These are phyloP conservation scores for Coreius guichenoti DNA, from an alignment of 2,797 vertebrate genomes.

Conservation along the genomic window DNA sequence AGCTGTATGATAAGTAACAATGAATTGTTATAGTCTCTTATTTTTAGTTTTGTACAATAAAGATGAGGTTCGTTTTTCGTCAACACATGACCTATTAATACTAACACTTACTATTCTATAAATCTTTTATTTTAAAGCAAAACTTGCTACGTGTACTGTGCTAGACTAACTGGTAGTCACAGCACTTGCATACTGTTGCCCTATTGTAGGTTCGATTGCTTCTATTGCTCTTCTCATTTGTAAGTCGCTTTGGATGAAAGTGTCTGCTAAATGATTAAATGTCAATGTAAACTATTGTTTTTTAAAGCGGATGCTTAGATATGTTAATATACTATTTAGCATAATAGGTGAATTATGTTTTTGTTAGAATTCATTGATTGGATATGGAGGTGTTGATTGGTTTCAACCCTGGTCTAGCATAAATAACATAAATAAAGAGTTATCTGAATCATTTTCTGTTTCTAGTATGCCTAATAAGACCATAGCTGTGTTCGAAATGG, in stretches of 20 bases:
- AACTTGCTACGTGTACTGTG: neutral
- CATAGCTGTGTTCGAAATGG: too few species aligned
- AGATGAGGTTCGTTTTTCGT: neutral
- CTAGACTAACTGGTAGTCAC: neutral
- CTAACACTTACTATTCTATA: neutral
- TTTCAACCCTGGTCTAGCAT: too few species aligned
- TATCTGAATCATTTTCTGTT: neutral
- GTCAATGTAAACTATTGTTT: neutral
- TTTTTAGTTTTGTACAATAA: neutral
- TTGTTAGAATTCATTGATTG: neutral
- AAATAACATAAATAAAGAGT: neutral
- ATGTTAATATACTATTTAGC: neutral
- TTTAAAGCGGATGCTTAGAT: neutral
- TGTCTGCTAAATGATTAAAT: neutral
- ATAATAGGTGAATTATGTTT: neutral
- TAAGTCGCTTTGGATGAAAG: neutral
- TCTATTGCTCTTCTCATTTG: neutral
- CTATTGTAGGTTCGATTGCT: neutral
- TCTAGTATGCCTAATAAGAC: too few species aligned
- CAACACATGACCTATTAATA: neutral
- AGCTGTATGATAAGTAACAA: neutral
- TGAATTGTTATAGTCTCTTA: neutral
- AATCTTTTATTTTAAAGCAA: neutral
- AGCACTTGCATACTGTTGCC: neutral
- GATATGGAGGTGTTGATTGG: neutral